These are phyloP conservation scores for Drosophila dives DNA, from an alignment of 2,888 invertebrate genomes.

Conservation along the genomic window DNA sequence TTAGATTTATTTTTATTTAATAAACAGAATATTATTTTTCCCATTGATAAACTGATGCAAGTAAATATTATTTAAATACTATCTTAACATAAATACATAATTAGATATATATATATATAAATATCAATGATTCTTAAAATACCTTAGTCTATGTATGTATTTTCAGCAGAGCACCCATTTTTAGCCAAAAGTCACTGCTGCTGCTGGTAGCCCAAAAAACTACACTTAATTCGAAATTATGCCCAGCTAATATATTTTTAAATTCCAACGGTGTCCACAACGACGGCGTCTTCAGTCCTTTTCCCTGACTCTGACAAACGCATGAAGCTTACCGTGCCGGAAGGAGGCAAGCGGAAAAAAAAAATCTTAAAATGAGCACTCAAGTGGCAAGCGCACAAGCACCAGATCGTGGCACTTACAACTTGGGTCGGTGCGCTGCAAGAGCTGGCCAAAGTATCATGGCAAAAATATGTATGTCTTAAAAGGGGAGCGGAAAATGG, in stretches of 20 bases:
- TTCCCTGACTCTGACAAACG: conserved; percentile 36
- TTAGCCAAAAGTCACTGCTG: conserved; percentile 14
- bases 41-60: background rate
- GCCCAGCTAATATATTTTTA: conserved; percentile 73
- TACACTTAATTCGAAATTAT: conserved; percentile 77
- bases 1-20: background rate
- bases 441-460: conserved; percentile 33
- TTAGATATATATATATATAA: background rate
- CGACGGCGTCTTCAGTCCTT: conserved; percentile 25
- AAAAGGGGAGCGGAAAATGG: conserved; percentile 22
- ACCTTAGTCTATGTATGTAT: background rate
- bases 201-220: conserved; percentile 31
- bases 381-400: conserved; percentile 66
- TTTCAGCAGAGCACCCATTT: conserved; percentile 34
- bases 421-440: background rate
- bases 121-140: background rate
- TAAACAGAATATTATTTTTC: background rate
- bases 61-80: background rate
- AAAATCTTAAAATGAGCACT: conserved; percentile 73
- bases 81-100: background rate
- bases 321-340: conserved; percentile 55
- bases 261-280: conserved; percentile 70
- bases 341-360: conserved; percentile 55
- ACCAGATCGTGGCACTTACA: conserved; percentile 42
- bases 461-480: background rate